Base-by-base conservation (phyloP, 1,140 invertebrate genomes). In the Calosoma granatense region DNA sequence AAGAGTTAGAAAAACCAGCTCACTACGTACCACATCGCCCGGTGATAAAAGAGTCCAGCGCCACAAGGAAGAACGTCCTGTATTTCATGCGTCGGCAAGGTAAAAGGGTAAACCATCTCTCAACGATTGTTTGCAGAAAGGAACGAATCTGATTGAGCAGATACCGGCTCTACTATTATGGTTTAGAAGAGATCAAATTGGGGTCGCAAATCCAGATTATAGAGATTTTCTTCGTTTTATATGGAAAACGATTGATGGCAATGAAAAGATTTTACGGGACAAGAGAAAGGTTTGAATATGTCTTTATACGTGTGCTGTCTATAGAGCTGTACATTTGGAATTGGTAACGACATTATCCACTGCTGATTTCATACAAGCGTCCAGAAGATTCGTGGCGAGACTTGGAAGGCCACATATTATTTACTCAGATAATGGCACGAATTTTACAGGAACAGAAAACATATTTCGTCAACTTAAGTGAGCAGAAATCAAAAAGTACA, bases 401-500 rank as follows among this genome's bases (percentile, higher is more conserved):
- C 59, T 68, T 56, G 67, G 68, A 23, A 54, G 65, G n/a, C 70
- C 68, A 2, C 39, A 47, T 1, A 63, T 62, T 0, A 66, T 77
- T 9, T 74, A 67, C 47, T 70, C 63, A 41, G 70, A 76, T 56
- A 74, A 76, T 56, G 73, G 67, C 1, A 69, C 61, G 4, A 74
- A 70, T 59, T 73, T 72, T 53, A 54, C 43, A n/a, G 63, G 66
- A 2, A 54, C 62, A 17, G 54, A 58, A 51, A 71, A 69, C 53
- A 30, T 55, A 36, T 64, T 70, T 6, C 53, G 52, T 39, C 54
- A 54, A 41, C 20, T 71, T 12, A 61, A 73, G 57, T 72, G 67
- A 65, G 51, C 60, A 12, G 19, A 43, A 22, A 61, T 69, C 11
- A 19, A 20, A 11, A 60, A 56, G 36, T 58, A 61, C 15, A 64